Evolutionary conservation across 2,888 invertebrate species (phyloP).

Genomic region (Tachina lurida): DNA sequence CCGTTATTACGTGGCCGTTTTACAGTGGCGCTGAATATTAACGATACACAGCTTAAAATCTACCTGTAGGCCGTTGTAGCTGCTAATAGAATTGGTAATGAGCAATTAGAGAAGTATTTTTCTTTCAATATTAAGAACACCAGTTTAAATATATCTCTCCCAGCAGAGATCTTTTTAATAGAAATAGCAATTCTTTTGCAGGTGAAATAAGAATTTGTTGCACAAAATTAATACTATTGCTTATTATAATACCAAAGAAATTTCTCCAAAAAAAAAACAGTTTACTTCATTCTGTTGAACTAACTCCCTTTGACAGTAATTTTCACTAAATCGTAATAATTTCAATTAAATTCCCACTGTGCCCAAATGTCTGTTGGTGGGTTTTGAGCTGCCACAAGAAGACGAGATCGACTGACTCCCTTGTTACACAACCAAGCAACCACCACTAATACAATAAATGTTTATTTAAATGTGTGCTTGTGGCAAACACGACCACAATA

Average conservation of each 20-base stretch:
- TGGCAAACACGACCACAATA: slow-evolving; percentile 56
- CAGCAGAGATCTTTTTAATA: no score
- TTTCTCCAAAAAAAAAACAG: not conserved
- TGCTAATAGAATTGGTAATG: no score
- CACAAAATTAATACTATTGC: no score
- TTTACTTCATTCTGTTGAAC: not conserved
- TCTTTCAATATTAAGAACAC: no score
- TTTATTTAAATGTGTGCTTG: not conserved
- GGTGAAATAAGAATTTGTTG: no score
- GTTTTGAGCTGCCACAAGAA: slow-evolving; percentile 45
- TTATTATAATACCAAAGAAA: no score
- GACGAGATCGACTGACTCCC: slow-evolving; percentile 54
- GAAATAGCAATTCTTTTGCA: no score
- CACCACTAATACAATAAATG: slow-evolving; percentile 45
- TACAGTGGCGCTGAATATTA: slow-evolving; percentile 1
- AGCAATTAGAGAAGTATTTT: no score
- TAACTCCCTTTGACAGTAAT: slow-evolving; percentile 39
- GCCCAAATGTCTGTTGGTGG: slow-evolving; percentile 58
- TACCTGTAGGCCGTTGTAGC: no score
- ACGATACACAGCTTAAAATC: no score
- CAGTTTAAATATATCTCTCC: no score
- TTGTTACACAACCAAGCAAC: slow-evolving; percentile 65
- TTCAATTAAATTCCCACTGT: slow-evolving; percentile 66
- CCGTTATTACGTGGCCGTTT: not conserved
- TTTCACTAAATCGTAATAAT: slow-evolving; percentile 55